These are phyloP conservation scores for Electrona antarctica DNA, from an alignment of 2,113 vertebrate species.

Conservation along the genomic window DNA sequence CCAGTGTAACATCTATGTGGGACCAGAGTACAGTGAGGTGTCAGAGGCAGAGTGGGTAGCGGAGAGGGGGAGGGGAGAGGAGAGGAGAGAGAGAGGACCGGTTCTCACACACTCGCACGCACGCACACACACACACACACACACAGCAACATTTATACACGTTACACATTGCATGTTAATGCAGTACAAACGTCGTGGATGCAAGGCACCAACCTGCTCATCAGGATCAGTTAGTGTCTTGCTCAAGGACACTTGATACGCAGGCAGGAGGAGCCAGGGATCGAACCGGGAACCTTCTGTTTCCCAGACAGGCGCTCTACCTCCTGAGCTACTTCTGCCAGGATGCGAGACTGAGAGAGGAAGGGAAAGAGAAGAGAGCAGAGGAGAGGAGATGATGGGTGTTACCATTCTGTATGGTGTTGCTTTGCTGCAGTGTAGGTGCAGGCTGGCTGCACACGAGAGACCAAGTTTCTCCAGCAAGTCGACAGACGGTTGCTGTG, in stretches of 20 bases:
- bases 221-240: too few relatives aligned
- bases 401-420: conserved; percentile 33
- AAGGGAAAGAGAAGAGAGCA: background rate
- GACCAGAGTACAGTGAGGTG: conserved; percentile 54
- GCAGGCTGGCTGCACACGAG: conserved; percentile 38
- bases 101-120: too few relatives aligned
- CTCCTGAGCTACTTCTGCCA: background rate
- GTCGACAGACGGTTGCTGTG: conserved; percentile 13
- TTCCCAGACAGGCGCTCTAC: too few relatives aligned
- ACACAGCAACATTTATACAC: too few relatives aligned
- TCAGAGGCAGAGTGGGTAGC: conserved; percentile 30
- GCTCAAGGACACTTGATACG: too few relatives aligned
- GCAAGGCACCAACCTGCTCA: too few relatives aligned
- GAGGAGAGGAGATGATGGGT: background rate
- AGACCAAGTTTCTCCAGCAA: conserved; percentile 37
- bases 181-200: too few relatives aligned
- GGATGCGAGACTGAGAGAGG: background rate
- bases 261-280: too few relatives aligned
- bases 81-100: background rate
- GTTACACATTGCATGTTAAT: too few relatives aligned
- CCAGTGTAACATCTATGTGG: conserved; percentile 35
- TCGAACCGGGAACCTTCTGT: too few relatives aligned
- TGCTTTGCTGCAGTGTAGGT: conserved; percentile 69
- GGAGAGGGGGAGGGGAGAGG: background rate
- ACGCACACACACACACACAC: too few relatives aligned